Evolutionary conservation across 92 coral and sea anemone genomes (phyloP).

Genomic region (Porites cylindrica): DNA sequence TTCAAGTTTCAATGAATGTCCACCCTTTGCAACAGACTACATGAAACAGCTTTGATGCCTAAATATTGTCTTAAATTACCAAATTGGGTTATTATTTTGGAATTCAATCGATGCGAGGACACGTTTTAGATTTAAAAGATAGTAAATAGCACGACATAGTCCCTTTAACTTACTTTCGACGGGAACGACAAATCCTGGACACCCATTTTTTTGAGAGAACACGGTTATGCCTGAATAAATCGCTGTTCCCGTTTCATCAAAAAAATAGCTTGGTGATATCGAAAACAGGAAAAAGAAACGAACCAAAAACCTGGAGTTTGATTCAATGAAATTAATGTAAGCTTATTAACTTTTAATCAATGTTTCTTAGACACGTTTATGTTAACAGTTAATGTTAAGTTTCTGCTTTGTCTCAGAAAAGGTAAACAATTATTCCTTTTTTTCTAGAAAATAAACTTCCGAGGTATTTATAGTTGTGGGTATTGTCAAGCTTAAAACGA

Average conservation of each 20-base stretch:
- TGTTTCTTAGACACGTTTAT: neutral
- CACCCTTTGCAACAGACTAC: too few relatives aligned
- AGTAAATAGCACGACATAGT: too few relatives aligned
- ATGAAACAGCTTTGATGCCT: too few relatives aligned
- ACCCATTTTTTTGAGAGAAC: neutral
- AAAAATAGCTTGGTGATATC: neutral
- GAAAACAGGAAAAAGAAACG: neutral
- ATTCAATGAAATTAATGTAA: neutral
- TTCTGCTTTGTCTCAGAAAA: neutral
- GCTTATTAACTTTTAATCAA: neutral
- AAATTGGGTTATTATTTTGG: too few relatives aligned
- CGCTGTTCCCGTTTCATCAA: neutral
- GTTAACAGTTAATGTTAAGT: neutral
- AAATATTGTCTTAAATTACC: too few relatives aligned
- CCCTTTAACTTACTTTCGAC: neutral
- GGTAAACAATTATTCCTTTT: neutral
- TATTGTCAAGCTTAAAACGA: neutral
- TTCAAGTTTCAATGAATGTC: too few relatives aligned
- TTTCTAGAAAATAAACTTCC: neutral
- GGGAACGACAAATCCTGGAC: neutral
- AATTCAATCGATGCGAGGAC: too few relatives aligned
- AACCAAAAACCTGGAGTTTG: neutral
- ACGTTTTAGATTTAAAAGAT: too few relatives aligned
- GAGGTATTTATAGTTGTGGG: neutral
- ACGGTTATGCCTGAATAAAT: neutral